Conservation (phyloP, 2,113 vertebrate genomes). For the Tyrannus savana region DNA sequence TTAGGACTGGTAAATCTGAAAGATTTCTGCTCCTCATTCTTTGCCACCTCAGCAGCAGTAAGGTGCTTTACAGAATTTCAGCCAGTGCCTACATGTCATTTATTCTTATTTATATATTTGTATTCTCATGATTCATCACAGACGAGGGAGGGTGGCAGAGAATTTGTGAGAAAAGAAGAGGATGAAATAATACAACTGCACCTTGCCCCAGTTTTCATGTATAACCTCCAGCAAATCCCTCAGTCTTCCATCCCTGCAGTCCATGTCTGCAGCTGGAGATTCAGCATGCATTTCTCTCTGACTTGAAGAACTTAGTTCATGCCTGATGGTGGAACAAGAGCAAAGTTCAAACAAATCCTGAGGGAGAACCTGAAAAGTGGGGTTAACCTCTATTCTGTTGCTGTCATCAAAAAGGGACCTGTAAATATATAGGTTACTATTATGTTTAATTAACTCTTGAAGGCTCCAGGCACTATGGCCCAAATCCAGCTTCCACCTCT, state of each 20-base stretch:
- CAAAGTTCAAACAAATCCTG: slow-evolving; percentile 62
- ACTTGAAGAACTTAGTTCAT: not conserved
- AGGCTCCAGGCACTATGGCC: slow-evolving; percentile 54
- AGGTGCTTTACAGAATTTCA: slow-evolving; percentile 34
- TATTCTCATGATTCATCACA: not conserved
- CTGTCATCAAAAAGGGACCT: slow-evolving; percentile 64
- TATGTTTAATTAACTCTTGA: slow-evolving; percentile 67
- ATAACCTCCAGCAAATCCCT: not conserved
- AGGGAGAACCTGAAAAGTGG: slow-evolving; percentile 62
- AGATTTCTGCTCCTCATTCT: slow-evolving; percentile 36
- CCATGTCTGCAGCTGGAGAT: not conserved
- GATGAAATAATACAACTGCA: not conserved
- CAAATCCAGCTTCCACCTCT: slow-evolving; percentile 63
- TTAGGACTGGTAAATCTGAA: slow-evolving; percentile 11
- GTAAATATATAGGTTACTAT: slow-evolving; percentile 59
- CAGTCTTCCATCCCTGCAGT: not conserved
- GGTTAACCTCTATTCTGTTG: slow-evolving; percentile 63
- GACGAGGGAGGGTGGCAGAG: not conserved
- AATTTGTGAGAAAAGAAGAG: not conserved
- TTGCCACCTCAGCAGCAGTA: not conserved
- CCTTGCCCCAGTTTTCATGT: not conserved
- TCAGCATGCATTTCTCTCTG: not conserved
- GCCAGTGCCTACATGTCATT: not conserved
- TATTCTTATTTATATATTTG: not conserved
- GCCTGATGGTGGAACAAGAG: slow-evolving; percentile 19